Conservation (phyloP, 2,113 vertebrate species). For the Psilopogon haemacephalus region DNA sequence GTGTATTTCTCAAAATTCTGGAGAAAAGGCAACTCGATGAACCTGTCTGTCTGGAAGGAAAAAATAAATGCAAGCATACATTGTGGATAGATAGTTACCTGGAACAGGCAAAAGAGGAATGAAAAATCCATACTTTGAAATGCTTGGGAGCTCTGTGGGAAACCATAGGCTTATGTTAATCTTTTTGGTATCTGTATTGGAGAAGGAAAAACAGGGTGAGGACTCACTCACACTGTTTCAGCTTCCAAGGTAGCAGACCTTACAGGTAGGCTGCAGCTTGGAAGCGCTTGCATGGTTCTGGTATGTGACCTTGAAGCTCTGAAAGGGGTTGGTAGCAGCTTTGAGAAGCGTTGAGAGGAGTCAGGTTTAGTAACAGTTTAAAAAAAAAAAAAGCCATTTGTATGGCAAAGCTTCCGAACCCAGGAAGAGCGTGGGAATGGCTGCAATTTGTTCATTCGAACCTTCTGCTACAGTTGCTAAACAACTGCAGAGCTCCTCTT, state of each 20-base stretch:
- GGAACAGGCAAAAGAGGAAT: not conserved
- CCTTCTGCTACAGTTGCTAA: slow-evolving; percentile 19
- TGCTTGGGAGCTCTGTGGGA: not conserved
- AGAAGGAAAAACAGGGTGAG: not conserved
- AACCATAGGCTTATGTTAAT: not conserved
- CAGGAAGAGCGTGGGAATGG: not conserved
- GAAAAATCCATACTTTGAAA: not conserved
- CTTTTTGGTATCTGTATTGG: not conserved
- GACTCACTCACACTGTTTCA: not conserved
- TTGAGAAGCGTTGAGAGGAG: not conserved
- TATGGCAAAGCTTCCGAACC: not conserved
- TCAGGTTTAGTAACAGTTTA: not conserved
- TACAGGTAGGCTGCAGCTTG: not conserved
- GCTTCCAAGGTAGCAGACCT: not conserved
- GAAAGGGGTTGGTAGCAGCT: not conserved
- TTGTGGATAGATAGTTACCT: not conserved
- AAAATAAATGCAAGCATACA: fast-evolving
- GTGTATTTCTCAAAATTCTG: not conserved
- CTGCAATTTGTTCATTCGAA: not conserved
- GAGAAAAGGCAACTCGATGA: not conserved
- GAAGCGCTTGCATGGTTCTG: not conserved
- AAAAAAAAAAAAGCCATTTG: not conserved
- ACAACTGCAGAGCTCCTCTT: slow-evolving; percentile 2
- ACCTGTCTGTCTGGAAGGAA: not conserved
- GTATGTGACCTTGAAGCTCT: not conserved